Conservation (phyloP, 2,888 invertebrate genomes). For the Caenorhabditis becei region DNA sequence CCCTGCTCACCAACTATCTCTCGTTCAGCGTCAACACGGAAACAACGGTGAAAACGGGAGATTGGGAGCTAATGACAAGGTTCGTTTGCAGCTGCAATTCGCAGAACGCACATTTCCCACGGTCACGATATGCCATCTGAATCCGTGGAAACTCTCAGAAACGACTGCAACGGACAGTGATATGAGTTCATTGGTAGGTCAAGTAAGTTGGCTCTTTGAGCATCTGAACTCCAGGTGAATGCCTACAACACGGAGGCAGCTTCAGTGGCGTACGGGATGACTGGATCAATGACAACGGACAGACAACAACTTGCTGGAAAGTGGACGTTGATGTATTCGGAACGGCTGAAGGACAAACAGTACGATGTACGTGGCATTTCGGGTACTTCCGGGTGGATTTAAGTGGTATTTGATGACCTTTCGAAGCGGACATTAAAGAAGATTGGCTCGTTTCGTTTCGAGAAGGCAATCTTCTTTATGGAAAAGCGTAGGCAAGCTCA, state of each 20-base stretch:
- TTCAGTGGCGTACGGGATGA: slow-evolving; percentile 68
- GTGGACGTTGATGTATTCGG: slow-evolving; percentile 71
- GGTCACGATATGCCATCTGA: slow-evolving; percentile 80
- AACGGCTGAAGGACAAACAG: slow-evolving; percentile 54
- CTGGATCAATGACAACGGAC: slow-evolving; percentile 59
- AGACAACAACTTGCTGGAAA: slow-evolving; percentile 64
- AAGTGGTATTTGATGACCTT: not conserved
- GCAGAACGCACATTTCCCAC: slow-evolving; percentile 77
- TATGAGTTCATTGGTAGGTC: slow-evolving; percentile 65
- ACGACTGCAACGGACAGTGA: slow-evolving; percentile 45
- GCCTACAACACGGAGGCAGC: slow-evolving; percentile 65
- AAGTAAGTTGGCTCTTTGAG: not conserved
- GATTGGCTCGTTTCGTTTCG: not conserved
- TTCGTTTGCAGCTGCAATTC: slow-evolving; percentile 74
- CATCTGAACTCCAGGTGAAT: slow-evolving; percentile 60
- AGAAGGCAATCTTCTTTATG: not conserved
- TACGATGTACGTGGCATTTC: slow-evolving; percentile 42
- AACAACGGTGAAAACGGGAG: slow-evolving; percentile 64
- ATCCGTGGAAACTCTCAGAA: slow-evolving; percentile 76
- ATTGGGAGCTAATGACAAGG: not conserved
- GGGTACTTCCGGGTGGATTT: not conserved
- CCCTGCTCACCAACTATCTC: slow-evolving; percentile 72
- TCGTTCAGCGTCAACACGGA: slow-evolving; percentile 76
- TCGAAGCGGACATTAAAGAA: not conserved
- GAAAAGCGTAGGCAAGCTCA: not conserved